phyloP scores from a whole-genome alignment of 2,888 invertebrate species.

The Diarsia brunnea region DNA sequence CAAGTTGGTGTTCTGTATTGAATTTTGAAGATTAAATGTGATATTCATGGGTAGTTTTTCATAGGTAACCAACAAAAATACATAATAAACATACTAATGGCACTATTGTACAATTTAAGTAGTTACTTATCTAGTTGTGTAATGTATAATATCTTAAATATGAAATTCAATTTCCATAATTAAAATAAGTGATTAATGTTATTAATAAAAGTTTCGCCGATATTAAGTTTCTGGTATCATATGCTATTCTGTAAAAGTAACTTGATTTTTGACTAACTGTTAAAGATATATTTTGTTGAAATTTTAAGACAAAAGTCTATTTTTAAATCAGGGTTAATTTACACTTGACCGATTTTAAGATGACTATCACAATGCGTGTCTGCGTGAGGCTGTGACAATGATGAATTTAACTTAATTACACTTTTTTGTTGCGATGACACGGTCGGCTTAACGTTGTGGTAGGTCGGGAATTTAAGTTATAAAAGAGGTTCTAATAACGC shows the following conservation, averaged over 20 bases:
- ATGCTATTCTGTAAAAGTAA: too few relatives aligned
- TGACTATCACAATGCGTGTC: conserved; percentile 53
- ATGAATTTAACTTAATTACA: conserved; percentile 77
- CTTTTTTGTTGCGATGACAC: conserved; percentile 59
- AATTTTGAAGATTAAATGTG: not conserved
- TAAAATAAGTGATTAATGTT: too few relatives aligned
- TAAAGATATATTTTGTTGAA: too few relatives aligned
- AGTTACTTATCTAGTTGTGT: not conserved
- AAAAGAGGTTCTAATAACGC: conserved; percentile 33
- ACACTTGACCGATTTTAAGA: conserved; percentile 49
- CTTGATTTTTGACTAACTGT: too few relatives aligned
- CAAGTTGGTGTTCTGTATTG: conserved; percentile 35
- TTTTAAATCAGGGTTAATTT: not conserved
- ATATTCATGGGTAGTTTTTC: not conserved
- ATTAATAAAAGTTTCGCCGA: too few relatives aligned
- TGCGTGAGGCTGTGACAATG: conserved; percentile 70
- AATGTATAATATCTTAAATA: not conserved
- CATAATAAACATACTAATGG: too few relatives aligned
- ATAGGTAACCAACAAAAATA: not conserved
- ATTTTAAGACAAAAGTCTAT: too few relatives aligned
- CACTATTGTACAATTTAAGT: not conserved
- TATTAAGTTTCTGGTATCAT: too few relatives aligned
- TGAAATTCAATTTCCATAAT: too few relatives aligned
- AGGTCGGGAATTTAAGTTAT: conserved; percentile 49
- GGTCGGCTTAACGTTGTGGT: conserved; percentile 58